A percentile compares a stretch with the other conserved stretches of the same genome.
Conservation (phyloP, 2,797 vertebrate genomes). For the Premnoplex brunnescens region DNA sequence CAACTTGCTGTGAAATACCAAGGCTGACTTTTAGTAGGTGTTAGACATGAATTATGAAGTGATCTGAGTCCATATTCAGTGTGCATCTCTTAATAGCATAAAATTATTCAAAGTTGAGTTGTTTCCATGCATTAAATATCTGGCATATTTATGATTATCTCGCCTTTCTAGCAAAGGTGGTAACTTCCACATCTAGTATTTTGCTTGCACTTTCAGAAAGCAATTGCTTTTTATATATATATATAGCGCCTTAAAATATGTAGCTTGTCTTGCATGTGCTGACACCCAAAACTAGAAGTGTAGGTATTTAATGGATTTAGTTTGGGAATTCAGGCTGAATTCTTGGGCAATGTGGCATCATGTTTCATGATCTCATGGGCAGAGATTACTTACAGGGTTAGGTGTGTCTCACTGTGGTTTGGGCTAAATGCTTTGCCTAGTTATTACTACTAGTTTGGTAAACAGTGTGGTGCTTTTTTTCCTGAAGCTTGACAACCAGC, state of each 20-base stretch:
- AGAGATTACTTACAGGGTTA: not conserved
- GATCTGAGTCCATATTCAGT: conserved; percentile 60
- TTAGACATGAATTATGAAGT: conserved; percentile 69
- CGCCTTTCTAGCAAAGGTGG: conserved; percentile 43
- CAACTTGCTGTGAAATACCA: not conserved
- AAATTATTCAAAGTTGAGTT: conserved; percentile 69
- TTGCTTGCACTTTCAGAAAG: not conserved
- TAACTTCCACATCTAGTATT: not conserved
- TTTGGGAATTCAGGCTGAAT: not conserved
- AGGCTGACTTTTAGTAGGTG: conserved; percentile 35
- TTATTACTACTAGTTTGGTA: not conserved
- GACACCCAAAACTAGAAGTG: not conserved
- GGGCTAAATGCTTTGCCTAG: not conserved
- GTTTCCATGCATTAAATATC: conserved; percentile 56
- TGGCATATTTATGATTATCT: conserved; percentile 62
- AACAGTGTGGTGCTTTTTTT: not conserved
- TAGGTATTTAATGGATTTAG: not conserved
- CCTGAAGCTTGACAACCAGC: not conserved
- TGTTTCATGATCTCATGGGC: not conserved
- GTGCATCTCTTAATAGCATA: conserved; percentile 55
- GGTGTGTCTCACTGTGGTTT: not conserved
- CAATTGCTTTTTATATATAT: not conserved
- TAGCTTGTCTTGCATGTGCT: not conserved
- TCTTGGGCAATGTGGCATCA: not conserved
- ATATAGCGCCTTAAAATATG: not conserved